Base-by-base conservation (phyloP, 2,888 invertebrate species). In the Rhagonycha fulva region DNA sequence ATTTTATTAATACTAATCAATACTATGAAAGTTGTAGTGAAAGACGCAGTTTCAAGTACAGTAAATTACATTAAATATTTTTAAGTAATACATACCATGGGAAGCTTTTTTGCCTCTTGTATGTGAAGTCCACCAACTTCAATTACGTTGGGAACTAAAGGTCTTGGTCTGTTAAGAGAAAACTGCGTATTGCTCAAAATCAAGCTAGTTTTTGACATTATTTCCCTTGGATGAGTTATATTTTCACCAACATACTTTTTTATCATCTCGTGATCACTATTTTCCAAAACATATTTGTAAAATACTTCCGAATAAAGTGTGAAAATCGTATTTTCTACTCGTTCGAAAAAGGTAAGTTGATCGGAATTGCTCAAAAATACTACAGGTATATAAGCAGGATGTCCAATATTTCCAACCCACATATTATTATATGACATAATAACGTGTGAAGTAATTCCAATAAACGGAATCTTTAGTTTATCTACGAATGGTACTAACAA, bases 401-500 rank as follows among this genome's bases (percentile, higher is more conserved):
- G 86, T 74, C 88, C 88, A 0, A 90, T 89, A 14, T 89, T 84
- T 0, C 89, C 90, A 12, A 90, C 81, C 63, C 88, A 86, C 1
- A 86, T 82, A 73, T 88, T 88, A 1, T 87, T 83, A 86, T 88
- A 89, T 0, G 90, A 89, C 78, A 90, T 82, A 74, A 90, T 68
- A 4, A 87, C 87, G 77, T 89, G 89, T 0, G 91, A 89, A 1
- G 88, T 88, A 73, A 91, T 84, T 2, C 89, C 89, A 71, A 91
- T 89, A 68, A 89, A 87, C 1, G 90, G 90, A 0, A 91, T 78
- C 61, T 89, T 86, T 9, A 93, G 89, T 80, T 91, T 90, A 82
- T 93, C 89, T 0, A 91, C 92, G 30, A 95, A 85, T 0, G 75
- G 72, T 9, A 1, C n/a, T 80, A 94, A 86, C 84, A 91, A 91